These are phyloP conservation scores for Dusona sp. DNA, from an alignment of 2,888 invertebrate genomes.

Conservation along the genomic window DNA sequence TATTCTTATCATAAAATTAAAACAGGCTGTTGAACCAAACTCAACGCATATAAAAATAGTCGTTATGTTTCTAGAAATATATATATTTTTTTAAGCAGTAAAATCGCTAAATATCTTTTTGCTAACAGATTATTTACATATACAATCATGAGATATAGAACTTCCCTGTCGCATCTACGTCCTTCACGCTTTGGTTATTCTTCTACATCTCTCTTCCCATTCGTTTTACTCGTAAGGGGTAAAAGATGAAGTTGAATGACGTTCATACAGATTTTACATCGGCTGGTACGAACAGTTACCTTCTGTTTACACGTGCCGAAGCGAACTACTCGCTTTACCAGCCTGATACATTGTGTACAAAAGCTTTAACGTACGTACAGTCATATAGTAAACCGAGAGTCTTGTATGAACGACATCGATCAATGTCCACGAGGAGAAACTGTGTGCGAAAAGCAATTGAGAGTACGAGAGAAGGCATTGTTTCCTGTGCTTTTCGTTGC, in stretches of 20 bases:
- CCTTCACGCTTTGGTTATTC: neutral
- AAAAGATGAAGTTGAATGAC: constrained; percentile 50
- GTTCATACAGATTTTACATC: constrained; percentile 63
- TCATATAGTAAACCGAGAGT: constrained; percentile 22
- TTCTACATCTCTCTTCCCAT: neutral
- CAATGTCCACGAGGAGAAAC: constrained; percentile 60
- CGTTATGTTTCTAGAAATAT: neutral
- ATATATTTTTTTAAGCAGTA: neutral
- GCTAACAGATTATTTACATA: neutral
- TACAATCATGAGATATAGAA: neutral
- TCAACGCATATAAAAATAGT: too few species aligned
- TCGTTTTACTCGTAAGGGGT: constrained; percentile 44
- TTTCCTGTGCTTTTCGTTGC: constrained; percentile 8
- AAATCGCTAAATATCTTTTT: too few species aligned
- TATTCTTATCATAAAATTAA: neutral
- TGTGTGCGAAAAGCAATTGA: constrained; percentile 57
- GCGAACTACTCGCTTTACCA: constrained; percentile 39
- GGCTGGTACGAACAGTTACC: constrained; percentile 40
- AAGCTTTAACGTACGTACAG: constrained; percentile 21
- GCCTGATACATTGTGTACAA: constrained; percentile 38
- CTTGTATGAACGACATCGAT: constrained; percentile 62
- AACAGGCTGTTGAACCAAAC: too few species aligned
- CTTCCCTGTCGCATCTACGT: neutral
- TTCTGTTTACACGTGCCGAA: constrained; percentile 48
- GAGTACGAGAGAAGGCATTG: constrained; percentile 17